phyloP scores from a whole-genome alignment of 2,113 vertebrate species.

The Prionailurus bengalensis region DNA sequence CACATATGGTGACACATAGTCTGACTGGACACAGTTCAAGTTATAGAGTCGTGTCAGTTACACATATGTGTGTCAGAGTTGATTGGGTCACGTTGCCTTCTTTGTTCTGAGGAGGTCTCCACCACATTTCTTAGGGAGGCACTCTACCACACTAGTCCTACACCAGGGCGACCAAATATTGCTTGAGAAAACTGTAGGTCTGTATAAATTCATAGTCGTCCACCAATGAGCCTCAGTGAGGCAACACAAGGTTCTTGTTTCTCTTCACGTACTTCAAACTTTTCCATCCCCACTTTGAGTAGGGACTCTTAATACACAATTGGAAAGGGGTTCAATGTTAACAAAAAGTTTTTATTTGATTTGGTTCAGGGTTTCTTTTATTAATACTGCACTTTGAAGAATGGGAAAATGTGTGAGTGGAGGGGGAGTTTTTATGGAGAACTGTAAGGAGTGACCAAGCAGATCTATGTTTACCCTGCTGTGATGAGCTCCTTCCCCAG shows the following conservation, averaged over 20 bases:
- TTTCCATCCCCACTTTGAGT: neutral
- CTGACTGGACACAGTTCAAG: too few species aligned
- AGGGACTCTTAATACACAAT: neutral
- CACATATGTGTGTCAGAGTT: too few species aligned
- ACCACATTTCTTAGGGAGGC: too few species aligned
- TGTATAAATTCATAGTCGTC: neutral
- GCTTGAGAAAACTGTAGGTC: neutral
- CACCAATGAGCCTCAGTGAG: neutral
- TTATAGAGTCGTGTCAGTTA: too few species aligned
- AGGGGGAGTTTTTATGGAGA: neutral
- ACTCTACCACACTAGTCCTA: too few species aligned
- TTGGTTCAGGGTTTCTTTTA: neutral
- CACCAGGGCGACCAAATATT: neutral
- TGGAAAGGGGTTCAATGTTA: neutral
- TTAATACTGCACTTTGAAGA: neutral
- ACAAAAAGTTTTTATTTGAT: neutral
- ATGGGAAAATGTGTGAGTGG: neutral
- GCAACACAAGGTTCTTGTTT: neutral
- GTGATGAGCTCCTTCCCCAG: too few species aligned
- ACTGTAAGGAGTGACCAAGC: neutral
- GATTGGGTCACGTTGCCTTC: too few species aligned
- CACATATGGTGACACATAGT: too few species aligned
- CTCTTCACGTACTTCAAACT: neutral
- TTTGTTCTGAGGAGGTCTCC: too few species aligned
- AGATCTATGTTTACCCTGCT: too few species aligned